Evolutionary conservation across 2,888 invertebrate genomes (phyloP).

Genomic region (Pollenia angustigena): DNA sequence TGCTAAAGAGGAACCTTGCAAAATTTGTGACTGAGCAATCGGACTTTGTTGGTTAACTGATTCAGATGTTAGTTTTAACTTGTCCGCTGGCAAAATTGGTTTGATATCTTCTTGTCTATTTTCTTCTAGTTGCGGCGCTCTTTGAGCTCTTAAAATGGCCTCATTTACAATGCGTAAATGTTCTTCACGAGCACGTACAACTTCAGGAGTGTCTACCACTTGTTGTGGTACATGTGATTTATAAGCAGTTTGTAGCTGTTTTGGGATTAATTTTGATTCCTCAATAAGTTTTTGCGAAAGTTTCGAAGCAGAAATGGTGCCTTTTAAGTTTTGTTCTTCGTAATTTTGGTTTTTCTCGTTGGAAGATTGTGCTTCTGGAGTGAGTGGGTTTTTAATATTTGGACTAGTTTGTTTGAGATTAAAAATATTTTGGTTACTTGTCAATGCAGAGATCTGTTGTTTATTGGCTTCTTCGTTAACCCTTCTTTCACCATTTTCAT

Average conservation of each 20-base stretch:
- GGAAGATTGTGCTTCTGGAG: background rate
- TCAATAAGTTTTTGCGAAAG: constrained; percentile 30
- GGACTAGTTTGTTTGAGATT: constrained; percentile 16
- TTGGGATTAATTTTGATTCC: background rate
- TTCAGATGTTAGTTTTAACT: background rate
- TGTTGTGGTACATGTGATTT: background rate
- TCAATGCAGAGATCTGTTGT: constrained; percentile 57
- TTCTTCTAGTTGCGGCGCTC: constrained; percentile 26
- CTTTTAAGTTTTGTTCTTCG: background rate
- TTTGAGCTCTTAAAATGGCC: constrained; percentile 72
- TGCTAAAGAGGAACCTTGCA: background rate
- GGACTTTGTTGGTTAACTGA: background rate
- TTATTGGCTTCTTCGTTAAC: constrained; percentile 15
- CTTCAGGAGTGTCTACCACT: constrained; percentile 77
- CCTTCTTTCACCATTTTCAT: constrained; percentile 37
- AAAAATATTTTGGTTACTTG: constrained; percentile 43
- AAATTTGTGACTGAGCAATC: background rate
- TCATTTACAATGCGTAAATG: constrained; percentile 76
- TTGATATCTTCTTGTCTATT: constrained; percentile 23
- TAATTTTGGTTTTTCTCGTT: background rate
- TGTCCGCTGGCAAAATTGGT: background rate
- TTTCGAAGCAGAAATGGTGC: background rate
- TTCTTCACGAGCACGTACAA: constrained; percentile 77
- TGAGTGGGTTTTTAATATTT: background rate
- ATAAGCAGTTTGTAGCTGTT: background rate